These are phyloP conservation scores for Argopecten irradians DNA, from an alignment of 1,140 invertebrate genomes.

Conservation along the genomic window DNA sequence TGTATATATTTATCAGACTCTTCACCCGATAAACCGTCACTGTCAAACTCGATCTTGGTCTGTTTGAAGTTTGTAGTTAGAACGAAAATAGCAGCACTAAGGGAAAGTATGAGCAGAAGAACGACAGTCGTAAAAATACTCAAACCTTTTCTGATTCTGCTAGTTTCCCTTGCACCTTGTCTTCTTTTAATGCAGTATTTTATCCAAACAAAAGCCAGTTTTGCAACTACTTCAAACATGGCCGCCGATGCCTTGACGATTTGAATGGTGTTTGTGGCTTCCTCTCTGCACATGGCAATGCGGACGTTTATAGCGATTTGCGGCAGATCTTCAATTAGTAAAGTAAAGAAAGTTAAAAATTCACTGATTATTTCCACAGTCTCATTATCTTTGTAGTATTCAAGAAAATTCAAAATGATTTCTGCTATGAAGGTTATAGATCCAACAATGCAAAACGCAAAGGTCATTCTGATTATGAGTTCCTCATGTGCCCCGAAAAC, in stretches of 20 bases:
- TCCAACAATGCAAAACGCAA: constrained; percentile 66
- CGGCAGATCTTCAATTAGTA: constrained; percentile 68
- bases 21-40: constrained; percentile 61
- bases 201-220: constrained; percentile 58
- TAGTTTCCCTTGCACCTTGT: constrained; percentile 32
- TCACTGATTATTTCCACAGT: constrained; percentile 54
- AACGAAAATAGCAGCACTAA: constrained; percentile 56
- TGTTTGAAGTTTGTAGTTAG: constrained; percentile 60
- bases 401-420: constrained; percentile 10
- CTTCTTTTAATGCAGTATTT: constrained; percentile 59
- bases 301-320: constrained; percentile 64
- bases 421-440: constrained; percentile 63
- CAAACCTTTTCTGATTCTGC: constrained; percentile 41
- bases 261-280: constrained; percentile 67
- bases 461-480: constrained; percentile 45
- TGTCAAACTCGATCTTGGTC: constrained; percentile 60
- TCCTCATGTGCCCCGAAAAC: constrained; percentile 63
- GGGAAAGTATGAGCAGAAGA: constrained; percentile 55
- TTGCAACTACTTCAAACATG: constrained; percentile 57
- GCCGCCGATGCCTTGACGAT: constrained; percentile 62
- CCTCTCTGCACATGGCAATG: constrained; percentile 65
- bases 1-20: constrained; percentile 65
- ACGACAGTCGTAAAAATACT: constrained; percentile 51
- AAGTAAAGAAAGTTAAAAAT: constrained; percentile 56
- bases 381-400: background rate